phyloP scores from a whole-genome alignment of 1,140 invertebrate species.

The Drosophila fuyamai region DNA sequence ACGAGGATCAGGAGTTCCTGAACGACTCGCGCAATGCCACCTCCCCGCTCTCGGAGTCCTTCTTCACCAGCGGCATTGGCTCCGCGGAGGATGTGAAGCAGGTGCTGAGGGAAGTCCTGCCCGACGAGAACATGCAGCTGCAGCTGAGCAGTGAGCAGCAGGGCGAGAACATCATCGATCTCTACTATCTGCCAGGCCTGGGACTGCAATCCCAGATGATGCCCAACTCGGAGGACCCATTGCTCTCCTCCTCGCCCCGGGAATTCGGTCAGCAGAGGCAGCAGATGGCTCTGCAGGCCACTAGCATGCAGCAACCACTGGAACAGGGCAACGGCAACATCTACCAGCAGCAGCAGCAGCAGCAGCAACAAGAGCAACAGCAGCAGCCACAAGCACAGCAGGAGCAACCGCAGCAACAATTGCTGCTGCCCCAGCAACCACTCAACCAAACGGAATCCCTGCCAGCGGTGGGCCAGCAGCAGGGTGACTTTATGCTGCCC shows the following conservation, averaged over 20 bases:
- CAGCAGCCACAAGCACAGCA: slow-evolving; percentile 19
- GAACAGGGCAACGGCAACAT: slow-evolving; percentile 20
- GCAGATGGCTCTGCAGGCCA: slow-evolving; percentile 19
- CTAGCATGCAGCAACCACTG: slow-evolving; percentile 38
- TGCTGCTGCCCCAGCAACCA: slow-evolving; percentile 33
- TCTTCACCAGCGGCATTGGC: slow-evolving; percentile 94
- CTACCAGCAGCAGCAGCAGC: slow-evolving; percentile 42
- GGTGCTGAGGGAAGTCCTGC: slow-evolving; percentile 91
- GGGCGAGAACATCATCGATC: slow-evolving; percentile 80
- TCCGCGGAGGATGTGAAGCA: slow-evolving; percentile 93
- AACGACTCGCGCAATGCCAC: slow-evolving; percentile 88
- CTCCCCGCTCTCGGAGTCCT: slow-evolving; percentile 91
- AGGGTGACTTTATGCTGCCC: slow-evolving; percentile 61
- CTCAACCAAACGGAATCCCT: slow-evolving; percentile 21
- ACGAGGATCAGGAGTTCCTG: slow-evolving; percentile 85
- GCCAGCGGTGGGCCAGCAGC: slow-evolving; percentile 34
- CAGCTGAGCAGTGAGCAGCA: slow-evolving; percentile 70
- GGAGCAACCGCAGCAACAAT: slow-evolving; percentile 20
- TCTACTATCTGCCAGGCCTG: slow-evolving; percentile 81
- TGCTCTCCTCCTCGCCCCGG: slow-evolving; percentile 92
- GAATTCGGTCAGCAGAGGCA: slow-evolving; percentile 88
- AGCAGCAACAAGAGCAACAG: slow-evolving; percentile 20
- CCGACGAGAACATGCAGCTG: slow-evolving; percentile 87
- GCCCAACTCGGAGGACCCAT: slow-evolving; percentile 93
- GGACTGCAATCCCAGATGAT: slow-evolving; percentile 90